phyloP scores from a whole-genome alignment of 2,888 invertebrate species.

The Parnassius glacialis region DNA sequence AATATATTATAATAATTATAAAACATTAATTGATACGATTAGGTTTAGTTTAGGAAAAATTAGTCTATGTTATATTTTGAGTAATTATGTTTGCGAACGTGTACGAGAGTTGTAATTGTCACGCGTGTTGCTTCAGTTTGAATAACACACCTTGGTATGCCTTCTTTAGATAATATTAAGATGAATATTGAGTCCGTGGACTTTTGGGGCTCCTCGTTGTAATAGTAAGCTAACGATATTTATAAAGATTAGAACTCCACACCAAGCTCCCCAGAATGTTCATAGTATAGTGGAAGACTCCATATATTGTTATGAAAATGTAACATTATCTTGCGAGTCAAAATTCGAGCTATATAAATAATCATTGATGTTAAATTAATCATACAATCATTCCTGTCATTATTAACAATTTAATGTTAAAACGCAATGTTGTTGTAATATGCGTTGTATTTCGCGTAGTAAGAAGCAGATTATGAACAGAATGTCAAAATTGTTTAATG shows the following conservation, averaged over 20 bases:
- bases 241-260: slow-evolving; percentile 29
- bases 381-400: slow-evolving; percentile 75
- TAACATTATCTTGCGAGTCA: slow-evolving; percentile 46
- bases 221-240: slow-evolving; percentile 32
- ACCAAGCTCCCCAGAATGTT: slow-evolving; percentile 3
- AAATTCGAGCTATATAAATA: slow-evolving; percentile 36
- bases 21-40: slow-evolving; percentile 56
- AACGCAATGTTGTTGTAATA: slow-evolving; percentile 57
- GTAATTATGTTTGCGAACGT: slow-evolving; percentile 62
- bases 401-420: slow-evolving; percentile 45
- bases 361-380: slow-evolving; percentile 56
- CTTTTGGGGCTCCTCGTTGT: slow-evolving; percentile 37
- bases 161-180: slow-evolving; percentile 62
- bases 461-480: slow-evolving; percentile 56
- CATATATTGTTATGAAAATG: slow-evolving; percentile 43
- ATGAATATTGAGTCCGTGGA: slow-evolving; percentile 32
- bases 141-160: slow-evolving; percentile 66
- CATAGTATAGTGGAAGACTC: slow-evolving; percentile 35
- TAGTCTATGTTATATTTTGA: slow-evolving; percentile 58
- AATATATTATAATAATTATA: slow-evolving; percentile 27
- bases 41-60: slow-evolving; percentile 70
- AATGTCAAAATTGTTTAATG: slow-evolving; percentile 43
- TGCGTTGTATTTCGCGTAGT: slow-evolving; percentile 46
- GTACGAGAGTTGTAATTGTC: slow-evolving; percentile 44
- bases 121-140: slow-evolving; percentile 59